phyloP scores from a whole-genome alignment of 2,888 invertebrate genomes.

The Ichneumon xanthorius region DNA sequence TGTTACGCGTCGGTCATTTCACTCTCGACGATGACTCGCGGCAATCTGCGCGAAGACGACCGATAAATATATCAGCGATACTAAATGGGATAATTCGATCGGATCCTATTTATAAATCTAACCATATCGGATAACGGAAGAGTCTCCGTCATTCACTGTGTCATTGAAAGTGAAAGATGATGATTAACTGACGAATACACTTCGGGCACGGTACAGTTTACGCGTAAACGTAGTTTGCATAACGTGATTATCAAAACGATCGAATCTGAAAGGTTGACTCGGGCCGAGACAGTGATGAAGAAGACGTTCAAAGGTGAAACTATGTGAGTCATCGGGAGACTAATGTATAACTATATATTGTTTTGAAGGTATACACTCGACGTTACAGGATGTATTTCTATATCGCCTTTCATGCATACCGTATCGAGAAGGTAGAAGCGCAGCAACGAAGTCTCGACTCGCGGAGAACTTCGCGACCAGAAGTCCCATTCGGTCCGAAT shows the following conservation, averaged over 20 bases:
- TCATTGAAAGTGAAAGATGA: constrained; percentile 13
- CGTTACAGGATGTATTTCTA: constrained; percentile 3
- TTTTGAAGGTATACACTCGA: constrained; percentile 8
- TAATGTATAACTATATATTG: constrained; percentile 1
- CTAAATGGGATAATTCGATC: constrained; percentile 25
- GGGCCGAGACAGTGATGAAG: constrained; percentile 28
- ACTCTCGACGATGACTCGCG: constrained; percentile 33
- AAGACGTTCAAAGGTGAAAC: constrained; percentile 35
- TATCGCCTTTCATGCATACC: not conserved
- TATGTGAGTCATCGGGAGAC: constrained; percentile 25
- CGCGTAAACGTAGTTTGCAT: not conserved
- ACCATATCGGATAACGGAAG: not conserved
- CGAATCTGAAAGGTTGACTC: constrained; percentile 34
- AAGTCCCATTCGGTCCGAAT: not conserved
- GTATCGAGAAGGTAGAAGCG: not conserved
- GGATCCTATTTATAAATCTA: constrained; percentile 5
- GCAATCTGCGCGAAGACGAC: constrained; percentile 15
- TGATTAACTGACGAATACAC: constrained; percentile 6
- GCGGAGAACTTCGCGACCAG: not conserved
- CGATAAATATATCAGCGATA: not conserved
- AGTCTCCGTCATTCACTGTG: not conserved
- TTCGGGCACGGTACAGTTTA: not conserved
- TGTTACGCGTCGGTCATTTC: constrained; percentile 7
- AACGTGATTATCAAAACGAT: constrained; percentile 36
- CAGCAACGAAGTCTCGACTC: not conserved